phyloP scores from a whole-genome alignment of 2,797 vertebrate species.

The Pseudotriccus pelzelni region DNA sequence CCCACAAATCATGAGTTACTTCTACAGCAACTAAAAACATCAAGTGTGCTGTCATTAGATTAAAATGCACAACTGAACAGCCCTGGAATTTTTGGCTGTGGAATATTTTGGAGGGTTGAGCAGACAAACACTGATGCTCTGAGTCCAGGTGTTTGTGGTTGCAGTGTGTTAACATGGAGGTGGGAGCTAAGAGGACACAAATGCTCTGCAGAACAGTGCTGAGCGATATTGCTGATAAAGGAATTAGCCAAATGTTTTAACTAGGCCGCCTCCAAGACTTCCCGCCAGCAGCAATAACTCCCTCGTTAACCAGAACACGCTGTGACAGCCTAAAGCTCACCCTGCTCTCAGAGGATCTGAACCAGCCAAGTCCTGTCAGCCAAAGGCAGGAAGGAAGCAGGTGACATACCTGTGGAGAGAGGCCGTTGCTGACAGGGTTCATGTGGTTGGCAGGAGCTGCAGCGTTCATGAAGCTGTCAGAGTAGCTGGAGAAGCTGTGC shows the following conservation, averaged over 20 bases:
- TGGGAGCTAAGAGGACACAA: neutral
- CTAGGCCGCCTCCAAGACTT: neutral
- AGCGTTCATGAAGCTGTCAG: conserved; percentile 92
- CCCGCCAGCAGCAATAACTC: neutral
- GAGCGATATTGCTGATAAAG: neutral
- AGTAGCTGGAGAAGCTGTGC: conserved; percentile 93
- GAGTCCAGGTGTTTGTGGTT: neutral
- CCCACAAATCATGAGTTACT: neutral
- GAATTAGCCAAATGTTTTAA: neutral
- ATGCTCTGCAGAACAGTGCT: neutral
- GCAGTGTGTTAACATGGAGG: neutral
- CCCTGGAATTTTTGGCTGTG: neutral
- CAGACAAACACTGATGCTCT: neutral
- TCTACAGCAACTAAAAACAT: neutral
- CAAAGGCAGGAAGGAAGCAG: neutral
- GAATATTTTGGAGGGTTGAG: neutral
- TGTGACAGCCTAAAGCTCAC: neutral
- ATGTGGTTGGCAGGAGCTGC: conserved; percentile 89
- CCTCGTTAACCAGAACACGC: neutral
- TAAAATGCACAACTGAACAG: accelerated
- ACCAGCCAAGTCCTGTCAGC: neutral
- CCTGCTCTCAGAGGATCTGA: neutral
- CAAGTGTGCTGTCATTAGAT: accelerated
- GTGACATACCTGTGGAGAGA: conserved; percentile 89
- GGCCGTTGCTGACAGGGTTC: conserved; percentile 92